phyloP scores from a whole-genome alignment of 2,113 vertebrate genomes.

The Cervus canadensis region DNA sequence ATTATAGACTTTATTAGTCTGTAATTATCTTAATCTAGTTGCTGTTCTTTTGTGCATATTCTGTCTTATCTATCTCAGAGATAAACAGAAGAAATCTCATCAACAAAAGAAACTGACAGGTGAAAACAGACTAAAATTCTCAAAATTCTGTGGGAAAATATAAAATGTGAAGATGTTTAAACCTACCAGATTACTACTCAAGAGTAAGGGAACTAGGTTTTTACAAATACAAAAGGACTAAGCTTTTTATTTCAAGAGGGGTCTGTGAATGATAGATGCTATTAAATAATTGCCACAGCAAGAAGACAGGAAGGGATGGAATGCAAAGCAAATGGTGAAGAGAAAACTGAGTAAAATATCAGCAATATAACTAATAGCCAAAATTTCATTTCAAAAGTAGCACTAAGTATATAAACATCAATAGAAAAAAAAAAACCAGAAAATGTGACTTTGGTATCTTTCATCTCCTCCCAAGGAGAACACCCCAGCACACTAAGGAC shows the following conservation, averaged over 20 bases:
- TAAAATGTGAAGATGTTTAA: neutral
- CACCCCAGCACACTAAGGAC: neutral
- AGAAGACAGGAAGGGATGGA: neutral
- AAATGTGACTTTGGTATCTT: neutral
- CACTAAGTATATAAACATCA: neutral
- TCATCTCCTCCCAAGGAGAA: neutral
- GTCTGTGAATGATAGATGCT: neutral
- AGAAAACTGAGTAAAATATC: neutral
- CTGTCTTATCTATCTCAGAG: neutral
- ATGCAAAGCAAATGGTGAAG: neutral
- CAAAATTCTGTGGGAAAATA: neutral
- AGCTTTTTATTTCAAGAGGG: neutral
- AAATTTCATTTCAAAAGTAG: constrained; percentile 12
- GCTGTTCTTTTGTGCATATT: neutral
- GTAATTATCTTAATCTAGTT: neutral
- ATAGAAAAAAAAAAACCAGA: neutral
- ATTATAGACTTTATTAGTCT: neutral
- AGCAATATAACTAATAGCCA: neutral
- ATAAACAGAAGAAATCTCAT: neutral
- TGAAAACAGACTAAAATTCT: neutral
- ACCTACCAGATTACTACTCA: neutral
- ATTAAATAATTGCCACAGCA: neutral
- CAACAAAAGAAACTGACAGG: neutral
- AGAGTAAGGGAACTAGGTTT: neutral
- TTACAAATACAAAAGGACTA: neutral